phyloP scores from a whole-genome alignment of 2,888 invertebrate species.

The Epistrophella euchroma region DNA sequence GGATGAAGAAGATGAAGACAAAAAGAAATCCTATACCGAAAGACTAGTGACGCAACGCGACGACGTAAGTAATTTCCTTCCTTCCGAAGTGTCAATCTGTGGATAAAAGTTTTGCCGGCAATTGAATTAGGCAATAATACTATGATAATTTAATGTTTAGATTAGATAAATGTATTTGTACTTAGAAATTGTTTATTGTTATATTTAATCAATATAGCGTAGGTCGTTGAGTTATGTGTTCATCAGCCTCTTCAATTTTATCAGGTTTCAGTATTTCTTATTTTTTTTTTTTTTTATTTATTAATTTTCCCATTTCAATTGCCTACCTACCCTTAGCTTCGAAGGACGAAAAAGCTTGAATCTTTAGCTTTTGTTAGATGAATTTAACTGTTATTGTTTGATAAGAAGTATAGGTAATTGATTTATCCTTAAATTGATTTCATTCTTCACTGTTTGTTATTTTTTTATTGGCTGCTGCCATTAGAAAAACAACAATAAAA shows the following conservation, averaged over 20 bases:
- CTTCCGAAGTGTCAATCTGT: neutral
- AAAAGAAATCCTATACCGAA: neutral
- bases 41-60: neutral
- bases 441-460: no score
- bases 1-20: slow-evolving; percentile 14
- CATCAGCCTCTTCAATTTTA: neutral
- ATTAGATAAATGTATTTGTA: neutral
- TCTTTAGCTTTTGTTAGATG: no score
- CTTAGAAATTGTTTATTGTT: neutral
- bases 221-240: neutral
- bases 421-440: no score
- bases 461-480: no score
- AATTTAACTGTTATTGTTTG: no score
- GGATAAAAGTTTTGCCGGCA: neutral
- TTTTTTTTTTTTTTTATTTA: no score
- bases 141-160: slow-evolving; percentile 4
- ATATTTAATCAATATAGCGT: neutral
- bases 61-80: neutral
- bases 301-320: no score
- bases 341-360: no score
- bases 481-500: no score
- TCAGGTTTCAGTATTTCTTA: no score
- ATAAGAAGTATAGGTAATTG: no score
- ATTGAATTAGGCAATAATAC: neutral
- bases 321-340: no score